These are phyloP conservation scores for Ptilonorhynchus violaceus DNA, from an alignment of 2,113 vertebrate genomes.

Conservation along the genomic window DNA sequence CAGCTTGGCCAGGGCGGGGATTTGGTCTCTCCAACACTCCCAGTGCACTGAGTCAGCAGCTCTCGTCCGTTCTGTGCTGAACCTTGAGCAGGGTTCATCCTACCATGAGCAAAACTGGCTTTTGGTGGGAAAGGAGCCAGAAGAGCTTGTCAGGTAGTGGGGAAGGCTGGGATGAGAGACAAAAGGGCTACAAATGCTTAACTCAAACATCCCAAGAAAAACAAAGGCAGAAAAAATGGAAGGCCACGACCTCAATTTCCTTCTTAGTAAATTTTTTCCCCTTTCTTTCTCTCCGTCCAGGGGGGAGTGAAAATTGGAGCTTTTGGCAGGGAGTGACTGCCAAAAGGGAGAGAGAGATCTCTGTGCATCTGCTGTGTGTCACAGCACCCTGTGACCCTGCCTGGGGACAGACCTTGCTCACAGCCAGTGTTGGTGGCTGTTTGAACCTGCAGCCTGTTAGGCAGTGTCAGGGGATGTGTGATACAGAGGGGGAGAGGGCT, in stretches of 20 bases:
- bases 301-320: background rate
- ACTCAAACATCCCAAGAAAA: background rate
- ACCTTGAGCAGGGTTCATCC: background rate
- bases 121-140: background rate
- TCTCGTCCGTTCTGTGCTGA: background rate
- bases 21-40: background rate
- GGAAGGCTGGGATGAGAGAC: background rate
- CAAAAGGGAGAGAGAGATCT: background rate
- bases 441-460: background rate
- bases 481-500: background rate
- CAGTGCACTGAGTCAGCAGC: background rate
- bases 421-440: background rate
- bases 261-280: background rate
- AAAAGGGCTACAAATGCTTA: background rate
- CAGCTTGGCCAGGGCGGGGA: background rate
- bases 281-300: background rate
- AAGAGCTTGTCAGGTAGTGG: background rate
- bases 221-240: background rate
- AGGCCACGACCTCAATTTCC: conserved; percentile 33
- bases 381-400: background rate
- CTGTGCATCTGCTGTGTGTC: background rate
- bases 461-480: background rate
- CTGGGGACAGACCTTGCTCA: background rate
- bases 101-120: background rate
- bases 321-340: background rate